phyloP scores from a whole-genome alignment of 1,140 invertebrate genomes.

The Listronotus bonariensis region DNA sequence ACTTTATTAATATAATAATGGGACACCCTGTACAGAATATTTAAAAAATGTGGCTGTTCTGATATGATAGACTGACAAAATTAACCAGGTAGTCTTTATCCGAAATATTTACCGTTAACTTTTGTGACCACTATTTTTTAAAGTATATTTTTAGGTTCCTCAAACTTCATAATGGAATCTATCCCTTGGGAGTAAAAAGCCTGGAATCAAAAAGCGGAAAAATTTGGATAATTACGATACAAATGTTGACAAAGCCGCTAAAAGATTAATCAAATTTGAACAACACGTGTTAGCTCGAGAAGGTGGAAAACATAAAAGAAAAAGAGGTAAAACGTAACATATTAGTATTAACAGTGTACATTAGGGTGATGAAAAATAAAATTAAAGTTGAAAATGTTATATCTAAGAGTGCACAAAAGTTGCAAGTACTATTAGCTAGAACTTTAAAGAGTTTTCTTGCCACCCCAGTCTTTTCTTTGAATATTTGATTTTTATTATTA shows the following conservation, averaged over 20 bases:
- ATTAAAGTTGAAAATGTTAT: no score
- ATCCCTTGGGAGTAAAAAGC: constrained; percentile 66
- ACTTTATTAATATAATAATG: no score
- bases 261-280: constrained; percentile 49
- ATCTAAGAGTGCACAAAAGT: no score
- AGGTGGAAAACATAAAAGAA: constrained; percentile 23
- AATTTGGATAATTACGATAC: constrained; percentile 44
- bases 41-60: no score
- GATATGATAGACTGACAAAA: not conserved
- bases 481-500: no score
- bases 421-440: no score
- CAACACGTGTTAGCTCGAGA: constrained; percentile 42
- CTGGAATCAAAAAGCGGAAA: constrained; percentile 49
- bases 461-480: no score
- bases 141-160: constrained; percentile 57
- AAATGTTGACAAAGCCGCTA: constrained; percentile 45
- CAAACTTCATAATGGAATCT: constrained; percentile 62
- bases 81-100: no score
- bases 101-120: not conserved
- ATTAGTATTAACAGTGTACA: not conserved
- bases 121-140: no score
- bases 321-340: constrained; percentile 7
- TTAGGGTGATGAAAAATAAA: no score
- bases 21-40: no score
- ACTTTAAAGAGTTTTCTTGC: no score